Evolutionary conservation across 2,888 invertebrate genomes (phyloP), one percentile per base, ranked within the genome.

Genomic region (Lochmaea capreae): DNA sequence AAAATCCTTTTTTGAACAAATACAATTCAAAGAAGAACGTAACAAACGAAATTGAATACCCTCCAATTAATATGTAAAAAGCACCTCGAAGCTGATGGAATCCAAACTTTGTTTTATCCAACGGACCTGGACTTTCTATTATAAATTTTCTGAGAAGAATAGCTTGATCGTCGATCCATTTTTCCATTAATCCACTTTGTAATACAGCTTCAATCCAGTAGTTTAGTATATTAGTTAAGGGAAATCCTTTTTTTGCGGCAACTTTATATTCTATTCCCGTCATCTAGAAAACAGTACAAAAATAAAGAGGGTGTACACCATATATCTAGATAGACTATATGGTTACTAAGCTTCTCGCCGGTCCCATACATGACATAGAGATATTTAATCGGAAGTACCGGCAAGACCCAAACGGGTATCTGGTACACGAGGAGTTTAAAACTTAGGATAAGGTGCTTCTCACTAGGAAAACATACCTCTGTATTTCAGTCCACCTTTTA

Each of bases 201-300:
- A n/a, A 46, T 14, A 69, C 33, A 16, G 22, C 11, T 39, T 69
- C 62, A 33, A 69, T 52, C 69, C 69, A 69, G 18, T 69, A 69
- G 16, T 69, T 69, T 22, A 69, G 33, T 69, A 0, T 49, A 33
- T 69, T 33, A 18, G 26, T 52, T 10, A 69, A 12, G 0, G 61
- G 61, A 18, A 69, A 52, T 11, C 69, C 69, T 52, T 52, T 61
- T 69, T 62, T 69, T 26, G 69, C 49, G 33, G 69, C 69, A 12
- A 69, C 33, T 62, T 69, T 69, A 12, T 69, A 69, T 52, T 69
- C 69, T n/a, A 69, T 69, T 33, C 69, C 69, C 1, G 69, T 62
- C 16, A 69, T 18, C 69, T 62, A 39, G 33, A 58, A 67, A 67
- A 12, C 46, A 46, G 4, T 46, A 8, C 33, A 12, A 46, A 12